A percentile compares a stretch with the other conserved stretches of the same genome.
These are phyloP conservation scores for Ctenosaura bakeri DNA, from an alignment of 2,797 vertebrate genomes.

Conservation along the genomic window DNA sequence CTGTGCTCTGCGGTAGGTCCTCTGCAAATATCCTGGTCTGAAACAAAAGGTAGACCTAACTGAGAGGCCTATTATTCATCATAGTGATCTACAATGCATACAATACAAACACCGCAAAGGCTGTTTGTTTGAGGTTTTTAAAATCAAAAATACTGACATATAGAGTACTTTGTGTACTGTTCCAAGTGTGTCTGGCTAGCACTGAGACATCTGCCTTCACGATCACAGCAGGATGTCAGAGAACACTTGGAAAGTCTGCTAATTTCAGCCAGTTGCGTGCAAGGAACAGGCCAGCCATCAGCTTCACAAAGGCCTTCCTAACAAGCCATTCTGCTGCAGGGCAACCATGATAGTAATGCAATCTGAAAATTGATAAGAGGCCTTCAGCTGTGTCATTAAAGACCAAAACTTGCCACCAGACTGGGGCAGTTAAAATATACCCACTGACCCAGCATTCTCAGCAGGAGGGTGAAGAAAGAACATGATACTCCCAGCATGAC, in stretches of 20 bases:
- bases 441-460: neutral
- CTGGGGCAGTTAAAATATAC: constrained; percentile 24
- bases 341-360: constrained; percentile 37
- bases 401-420: constrained; percentile 7
- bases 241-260: neutral
- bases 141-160: neutral
- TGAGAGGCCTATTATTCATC: neutral
- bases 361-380: constrained; percentile 34
- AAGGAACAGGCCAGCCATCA: constrained; percentile 12
- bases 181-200: neutral
- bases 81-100: neutral
- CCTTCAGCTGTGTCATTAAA: constrained; percentile 27
- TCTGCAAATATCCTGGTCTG: neutral
- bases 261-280: constrained; percentile 17
- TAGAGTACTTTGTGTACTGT: neutral
- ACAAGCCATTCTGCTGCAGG: constrained; percentile 32
- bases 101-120: neutral
- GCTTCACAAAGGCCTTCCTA: neutral
- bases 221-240: constrained; percentile 26
- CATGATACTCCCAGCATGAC: constrained; percentile 6
- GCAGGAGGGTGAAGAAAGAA: constrained; percentile 27
- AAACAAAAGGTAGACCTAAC: neutral
- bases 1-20: neutral
- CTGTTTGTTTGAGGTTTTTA: neutral
- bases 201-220: constrained; percentile 19